Conservation (phyloP, 2,113 vertebrate genomes). For the Mobula birostris region DNA sequence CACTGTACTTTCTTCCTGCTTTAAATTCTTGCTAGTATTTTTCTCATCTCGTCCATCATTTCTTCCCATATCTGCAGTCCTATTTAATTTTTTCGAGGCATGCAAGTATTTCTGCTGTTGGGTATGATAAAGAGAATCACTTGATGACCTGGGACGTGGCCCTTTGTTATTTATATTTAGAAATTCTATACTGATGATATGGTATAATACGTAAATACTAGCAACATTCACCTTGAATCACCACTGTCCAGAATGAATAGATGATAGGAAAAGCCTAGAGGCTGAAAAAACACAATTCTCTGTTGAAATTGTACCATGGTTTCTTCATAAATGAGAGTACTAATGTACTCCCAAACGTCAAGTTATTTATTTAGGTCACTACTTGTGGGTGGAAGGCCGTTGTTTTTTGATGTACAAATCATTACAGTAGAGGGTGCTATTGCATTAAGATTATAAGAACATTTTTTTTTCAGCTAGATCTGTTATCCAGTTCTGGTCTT, state of each 20-base stretch:
- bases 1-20: background rate
- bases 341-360: constrained; percentile 2
- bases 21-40: background rate
- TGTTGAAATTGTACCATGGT: constrained; percentile 4
- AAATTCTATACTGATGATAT: background rate
- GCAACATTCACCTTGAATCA: background rate
- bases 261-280: constrained; percentile 5
- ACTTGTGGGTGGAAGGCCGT: background rate
- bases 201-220: background rate
- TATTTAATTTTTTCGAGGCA: background rate
- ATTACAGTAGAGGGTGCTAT: background rate
- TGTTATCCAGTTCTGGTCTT: background rate
- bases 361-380: constrained; percentile 15
- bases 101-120: background rate
- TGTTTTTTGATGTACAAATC: background rate
- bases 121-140: background rate
- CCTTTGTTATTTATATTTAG: background rate
- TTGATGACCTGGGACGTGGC: background rate
- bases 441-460: background rate
- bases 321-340: background rate
- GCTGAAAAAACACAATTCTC: constrained; percentile 3
- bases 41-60: constrained; percentile 11
- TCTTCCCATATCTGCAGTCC: background rate
- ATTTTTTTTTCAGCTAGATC: background rate
- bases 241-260: background rate